phyloP scores from a whole-genome alignment of 1,140 invertebrate species.

The Chironomus striatipennis region DNA sequence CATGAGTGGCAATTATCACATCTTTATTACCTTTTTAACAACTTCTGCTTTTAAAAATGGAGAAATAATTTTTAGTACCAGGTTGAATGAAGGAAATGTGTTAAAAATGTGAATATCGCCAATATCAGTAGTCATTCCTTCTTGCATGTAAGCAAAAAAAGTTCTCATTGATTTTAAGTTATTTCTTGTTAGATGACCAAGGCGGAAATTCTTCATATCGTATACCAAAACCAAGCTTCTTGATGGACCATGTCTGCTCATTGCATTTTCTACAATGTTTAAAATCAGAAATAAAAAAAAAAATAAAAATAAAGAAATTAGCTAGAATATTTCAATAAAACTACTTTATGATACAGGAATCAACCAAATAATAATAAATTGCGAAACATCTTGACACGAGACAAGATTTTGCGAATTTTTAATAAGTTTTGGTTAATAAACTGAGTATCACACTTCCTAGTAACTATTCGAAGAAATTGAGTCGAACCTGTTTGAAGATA shows the following conservation, averaged over 20 bases:
- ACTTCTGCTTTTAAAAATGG: not conserved
- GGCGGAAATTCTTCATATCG: not conserved
- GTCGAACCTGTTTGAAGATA: too few species aligned
- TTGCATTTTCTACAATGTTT: too few species aligned
- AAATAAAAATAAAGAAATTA: not conserved
- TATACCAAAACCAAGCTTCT: not conserved
- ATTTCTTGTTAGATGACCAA: not conserved
- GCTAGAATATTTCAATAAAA: too few species aligned
- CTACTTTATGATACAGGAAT: too few species aligned
- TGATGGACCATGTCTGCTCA: not conserved
- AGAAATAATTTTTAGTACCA: not conserved
- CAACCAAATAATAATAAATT: too few species aligned
- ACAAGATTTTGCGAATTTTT: too few species aligned
- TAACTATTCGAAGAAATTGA: too few species aligned
- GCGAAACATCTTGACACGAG: too few species aligned
- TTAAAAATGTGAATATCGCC: conserved; percentile 1
- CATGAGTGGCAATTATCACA: not conserved
- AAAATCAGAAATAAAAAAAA: not conserved
- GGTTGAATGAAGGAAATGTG: not conserved
- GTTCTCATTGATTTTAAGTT: not conserved
- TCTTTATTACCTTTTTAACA: conserved; percentile 17
- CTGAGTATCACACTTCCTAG: too few species aligned
- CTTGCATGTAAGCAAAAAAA: not conserved
- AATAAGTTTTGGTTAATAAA: too few species aligned
- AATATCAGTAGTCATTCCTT: not conserved